These are phyloP conservation scores for Chloroclystis v-ata DNA, from an alignment of 2,888 invertebrate species.

Conservation along the genomic window DNA sequence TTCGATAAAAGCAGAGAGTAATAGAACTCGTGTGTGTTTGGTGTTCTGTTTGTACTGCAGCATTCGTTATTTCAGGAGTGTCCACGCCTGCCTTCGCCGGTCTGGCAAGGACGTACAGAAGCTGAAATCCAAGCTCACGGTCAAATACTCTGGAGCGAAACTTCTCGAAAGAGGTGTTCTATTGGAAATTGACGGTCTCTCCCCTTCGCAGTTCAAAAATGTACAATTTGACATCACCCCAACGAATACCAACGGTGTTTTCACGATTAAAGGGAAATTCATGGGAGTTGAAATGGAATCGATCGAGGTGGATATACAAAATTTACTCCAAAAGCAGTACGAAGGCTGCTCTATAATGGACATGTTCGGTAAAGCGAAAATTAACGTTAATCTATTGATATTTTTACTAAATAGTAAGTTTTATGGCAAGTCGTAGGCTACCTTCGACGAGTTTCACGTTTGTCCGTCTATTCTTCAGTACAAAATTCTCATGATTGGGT, in stretches of 20 bases:
- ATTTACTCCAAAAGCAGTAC: constrained; percentile 85
- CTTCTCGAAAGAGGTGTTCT: constrained; percentile 84
- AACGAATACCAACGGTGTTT: constrained; percentile 81
- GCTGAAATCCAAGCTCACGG: constrained; percentile 77
- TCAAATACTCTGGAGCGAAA: constrained; percentile 83
- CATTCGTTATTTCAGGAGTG: constrained; percentile 61
- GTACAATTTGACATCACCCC: constrained; percentile 85
- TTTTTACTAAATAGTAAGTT: constrained; percentile 87
- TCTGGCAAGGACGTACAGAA: constrained; percentile 73
- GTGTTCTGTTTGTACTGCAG: background rate
- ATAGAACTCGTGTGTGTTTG: no score
- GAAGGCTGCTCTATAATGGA: constrained; percentile 87
- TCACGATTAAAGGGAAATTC: constrained; percentile 84
- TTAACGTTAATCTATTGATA: constrained; percentile 86
- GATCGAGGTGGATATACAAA: constrained; percentile 84
- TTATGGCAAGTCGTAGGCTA: constrained; percentile 77
- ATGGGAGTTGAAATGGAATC: constrained; percentile 88
- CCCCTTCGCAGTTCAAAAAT: constrained; percentile 84
- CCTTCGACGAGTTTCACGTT: constrained; percentile 5
- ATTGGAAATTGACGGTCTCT: constrained; percentile 83
- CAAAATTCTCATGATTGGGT: constrained; percentile 23
- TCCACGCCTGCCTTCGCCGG: constrained; percentile 72
- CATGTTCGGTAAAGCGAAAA: constrained; percentile 87
- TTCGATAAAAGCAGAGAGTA: no score
- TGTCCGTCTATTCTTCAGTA: constrained; percentile 28